Conservation (phyloP, 2,888 invertebrate species). For the Dynastes maya region DNA sequence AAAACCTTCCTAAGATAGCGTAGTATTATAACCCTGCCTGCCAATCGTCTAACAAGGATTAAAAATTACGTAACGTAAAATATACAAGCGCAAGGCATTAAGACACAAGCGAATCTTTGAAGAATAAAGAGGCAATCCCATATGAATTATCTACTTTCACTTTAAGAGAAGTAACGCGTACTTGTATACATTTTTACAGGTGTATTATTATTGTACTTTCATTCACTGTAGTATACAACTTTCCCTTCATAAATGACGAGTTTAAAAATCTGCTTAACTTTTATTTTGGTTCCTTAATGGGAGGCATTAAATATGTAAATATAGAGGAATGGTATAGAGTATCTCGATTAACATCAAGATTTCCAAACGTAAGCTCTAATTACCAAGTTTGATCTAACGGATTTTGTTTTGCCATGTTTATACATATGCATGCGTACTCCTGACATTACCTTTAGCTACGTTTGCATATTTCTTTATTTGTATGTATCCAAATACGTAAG, state of each 20-base stretch:
- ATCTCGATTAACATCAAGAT: not conserved
- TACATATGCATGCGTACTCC: no score
- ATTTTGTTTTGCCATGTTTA: not conserved
- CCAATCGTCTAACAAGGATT: no score
- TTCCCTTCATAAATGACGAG: constrained; percentile 2
- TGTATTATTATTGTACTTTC: constrained; percentile 19
- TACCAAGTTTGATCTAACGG: not conserved
- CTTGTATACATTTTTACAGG: not conserved
- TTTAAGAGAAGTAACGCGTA: constrained; percentile 1
- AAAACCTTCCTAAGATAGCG: no score
- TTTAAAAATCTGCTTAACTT: not conserved
- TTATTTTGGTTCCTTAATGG: not conserved
- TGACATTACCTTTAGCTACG: not conserved
- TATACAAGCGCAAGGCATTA: no score
- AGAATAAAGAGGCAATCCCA: no score
- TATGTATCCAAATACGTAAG: not conserved
- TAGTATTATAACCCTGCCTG: no score
- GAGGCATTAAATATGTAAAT: not conserved
- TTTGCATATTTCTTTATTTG: constrained; percentile 5
- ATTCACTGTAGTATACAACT: not conserved
- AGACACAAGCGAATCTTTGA: no score
- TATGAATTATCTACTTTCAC: constrained; percentile 14
- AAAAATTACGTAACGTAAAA: no score
- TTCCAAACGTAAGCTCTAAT: not conserved
- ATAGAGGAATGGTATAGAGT: not conserved